A percentile compares a stretch with the other conserved stretches of the same genome.
Evolutionary conservation across 2,113 vertebrate genomes (phyloP).

Genomic region (Pachycephala philippinensis): DNA sequence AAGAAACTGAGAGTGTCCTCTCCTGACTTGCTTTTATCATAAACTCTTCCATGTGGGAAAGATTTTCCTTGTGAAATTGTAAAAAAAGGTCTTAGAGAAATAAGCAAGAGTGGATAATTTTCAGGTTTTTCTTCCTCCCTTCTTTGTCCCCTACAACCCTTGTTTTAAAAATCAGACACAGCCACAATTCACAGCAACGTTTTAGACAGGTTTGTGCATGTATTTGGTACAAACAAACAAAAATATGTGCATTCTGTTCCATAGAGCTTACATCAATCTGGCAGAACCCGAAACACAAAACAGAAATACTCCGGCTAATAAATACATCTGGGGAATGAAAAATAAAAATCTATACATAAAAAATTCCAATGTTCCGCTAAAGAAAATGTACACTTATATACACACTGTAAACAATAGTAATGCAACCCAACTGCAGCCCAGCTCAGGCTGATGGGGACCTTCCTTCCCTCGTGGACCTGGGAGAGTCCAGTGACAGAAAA

Average conservation of each 20-base stretch:
- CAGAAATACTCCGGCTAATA: constrained; percentile 56
- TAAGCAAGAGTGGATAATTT: background rate
- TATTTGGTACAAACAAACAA: constrained; percentile 69
- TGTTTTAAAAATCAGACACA: background rate
- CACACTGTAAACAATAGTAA: constrained; percentile 72
- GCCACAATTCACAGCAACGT: background rate
- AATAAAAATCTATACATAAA: constrained; percentile 64
- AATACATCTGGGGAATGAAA: constrained; percentile 66
- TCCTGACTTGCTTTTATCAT: background rate
- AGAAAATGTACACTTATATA: constrained; percentile 73
- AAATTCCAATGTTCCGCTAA: constrained; percentile 54
- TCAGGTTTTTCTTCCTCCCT: background rate
- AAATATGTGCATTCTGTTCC: constrained; percentile 58
- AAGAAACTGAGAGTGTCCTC: background rate
- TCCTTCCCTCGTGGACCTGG: background rate
- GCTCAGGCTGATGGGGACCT: background rate
- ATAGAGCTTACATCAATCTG: constrained; percentile 44
- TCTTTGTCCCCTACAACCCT: background rate
- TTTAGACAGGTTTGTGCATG: constrained; percentile 49
- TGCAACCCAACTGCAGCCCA: constrained; percentile 38
- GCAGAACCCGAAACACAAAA: constrained; percentile 7
- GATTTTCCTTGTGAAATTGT: background rate
- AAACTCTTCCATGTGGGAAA: background rate
- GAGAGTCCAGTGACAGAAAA: background rate
- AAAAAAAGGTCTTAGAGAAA: background rate